These are phyloP conservation scores for Neogobius melanostomus DNA, from an alignment of 2,113 vertebrate genomes.

Conservation along the genomic window DNA sequence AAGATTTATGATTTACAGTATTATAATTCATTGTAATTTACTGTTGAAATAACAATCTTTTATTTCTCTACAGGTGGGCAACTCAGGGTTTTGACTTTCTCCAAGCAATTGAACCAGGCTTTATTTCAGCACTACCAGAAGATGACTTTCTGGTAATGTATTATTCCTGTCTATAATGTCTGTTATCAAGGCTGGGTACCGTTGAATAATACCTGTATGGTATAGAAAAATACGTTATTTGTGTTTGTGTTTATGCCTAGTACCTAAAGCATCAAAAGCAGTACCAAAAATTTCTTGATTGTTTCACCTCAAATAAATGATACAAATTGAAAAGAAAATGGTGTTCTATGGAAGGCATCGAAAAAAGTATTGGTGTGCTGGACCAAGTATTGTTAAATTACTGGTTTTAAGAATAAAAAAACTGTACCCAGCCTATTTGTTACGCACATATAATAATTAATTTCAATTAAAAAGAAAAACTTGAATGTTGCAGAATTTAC, in stretches of 20 bases:
- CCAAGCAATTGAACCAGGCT: slow-evolving; percentile 95
- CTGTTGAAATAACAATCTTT: neutral
- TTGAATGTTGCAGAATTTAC: slow-evolving; percentile 82
- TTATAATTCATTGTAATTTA: neutral
- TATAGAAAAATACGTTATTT: no score
- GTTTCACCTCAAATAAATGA: no score
- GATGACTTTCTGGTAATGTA: slow-evolving; percentile 95
- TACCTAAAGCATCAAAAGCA: neutral
- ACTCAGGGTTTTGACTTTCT: slow-evolving; percentile 99
- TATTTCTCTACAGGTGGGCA: slow-evolving; percentile 84
- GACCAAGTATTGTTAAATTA: no score
- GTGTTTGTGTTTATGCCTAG: no score
- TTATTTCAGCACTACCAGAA: slow-evolving; percentile 96
- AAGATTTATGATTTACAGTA: slow-evolving; percentile 32
- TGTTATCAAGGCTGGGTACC: neutral
- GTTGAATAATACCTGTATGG: no score
- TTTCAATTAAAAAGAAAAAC: neutral
- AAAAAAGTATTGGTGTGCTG: no score
- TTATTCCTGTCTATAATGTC: neutral
- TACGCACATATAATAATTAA: neutral
- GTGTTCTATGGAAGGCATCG: no score
- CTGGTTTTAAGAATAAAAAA: no score
- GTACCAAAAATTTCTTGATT: neutral
- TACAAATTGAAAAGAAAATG: neutral
- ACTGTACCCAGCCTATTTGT: neutral